Base-by-base conservation (phyloP, 2,113 vertebrate species). In the Hippopotamus amphibius region DNA sequence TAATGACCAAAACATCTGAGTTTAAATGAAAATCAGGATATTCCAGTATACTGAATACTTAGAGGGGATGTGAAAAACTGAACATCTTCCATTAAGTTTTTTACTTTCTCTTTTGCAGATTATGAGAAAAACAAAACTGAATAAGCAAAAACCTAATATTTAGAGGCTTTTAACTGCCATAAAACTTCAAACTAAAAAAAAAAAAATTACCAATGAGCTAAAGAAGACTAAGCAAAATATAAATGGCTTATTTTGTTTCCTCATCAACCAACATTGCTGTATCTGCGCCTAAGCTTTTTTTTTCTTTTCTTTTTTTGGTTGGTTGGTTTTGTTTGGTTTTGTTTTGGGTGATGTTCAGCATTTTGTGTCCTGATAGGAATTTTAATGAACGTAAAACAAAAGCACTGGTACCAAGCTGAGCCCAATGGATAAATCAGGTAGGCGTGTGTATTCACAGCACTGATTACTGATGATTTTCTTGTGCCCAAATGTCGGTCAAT, bases 301-400 rank as follows among this genome's bases (percentile, higher is more conserved):
- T 97, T 97, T 79, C 95, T 96, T 97, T 91, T 97, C 95, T 97
- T 97, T 97, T 95, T 98, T 97, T 92, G 82, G 81, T 93, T 98
- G 96, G 97, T 98, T 97, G 96, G 96, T 98, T 98, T 98, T 98
- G 97, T 98, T 98, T 94, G 71, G 94, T 96, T 98, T 98, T 98
- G 74, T 98, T 97, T 98, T 98, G 98, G 98, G 97, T 98, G 98
- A 98, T 98, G 98, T 98, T 98, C 97, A 98, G 98, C 98, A 97
- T 99, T 99, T 98, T 98, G 96, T 98, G 95, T 95, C 98, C 98
- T 98, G 98, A 98, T 98, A 97, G 91, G 98, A 99, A 98, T 99
- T 98, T 98, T 98, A 99, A 99, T 99, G 98, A 99, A 97, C 50
- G 17, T 90, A 92, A 98, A 97, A 98, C 98, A 98, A 99, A 98